phyloP scores from a whole-genome alignment of 2,113 vertebrate genomes.

The Labeo rohita region DNA sequence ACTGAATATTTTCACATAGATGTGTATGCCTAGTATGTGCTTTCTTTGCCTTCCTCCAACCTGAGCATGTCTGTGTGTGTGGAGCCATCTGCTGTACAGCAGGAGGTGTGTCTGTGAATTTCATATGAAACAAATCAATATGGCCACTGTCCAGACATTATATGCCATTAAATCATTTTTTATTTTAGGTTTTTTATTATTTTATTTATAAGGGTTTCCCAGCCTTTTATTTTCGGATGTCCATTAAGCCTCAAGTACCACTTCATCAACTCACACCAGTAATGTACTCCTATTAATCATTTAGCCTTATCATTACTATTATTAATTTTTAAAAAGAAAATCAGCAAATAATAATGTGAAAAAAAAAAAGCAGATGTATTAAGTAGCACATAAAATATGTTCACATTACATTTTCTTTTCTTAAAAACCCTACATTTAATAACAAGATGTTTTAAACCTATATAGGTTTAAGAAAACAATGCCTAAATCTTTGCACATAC shows the following conservation, averaged over 20 bases:
- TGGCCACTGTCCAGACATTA: neutral
- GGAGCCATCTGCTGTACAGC: slow-evolving; percentile 51
- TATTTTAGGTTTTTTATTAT: neutral
- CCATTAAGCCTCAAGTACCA: neutral
- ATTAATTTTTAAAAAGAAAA: neutral
- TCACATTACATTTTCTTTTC: neutral
- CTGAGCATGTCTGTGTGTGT: slow-evolving; percentile 17
- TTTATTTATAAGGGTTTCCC: neutral
- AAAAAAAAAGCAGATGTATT: neutral
- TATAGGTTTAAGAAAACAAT: neutral
- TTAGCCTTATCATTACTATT: neutral
- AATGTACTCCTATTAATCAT: neutral
- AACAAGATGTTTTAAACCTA: neutral
- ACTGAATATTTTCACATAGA: neutral
- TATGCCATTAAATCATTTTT: neutral
- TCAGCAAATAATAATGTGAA: neutral
- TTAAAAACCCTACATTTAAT: neutral
- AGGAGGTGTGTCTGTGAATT: slow-evolving; percentile 15
- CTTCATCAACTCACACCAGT: neutral
- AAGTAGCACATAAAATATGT: neutral
- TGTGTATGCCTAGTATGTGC: neutral
- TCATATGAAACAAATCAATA: neutral
- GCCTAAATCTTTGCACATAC: neutral
- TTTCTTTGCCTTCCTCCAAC: neutral
- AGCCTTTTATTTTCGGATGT: neutral